phyloP scores from a whole-genome alignment of 2,888 invertebrate genomes.

The Odiellus spinosus region DNA sequence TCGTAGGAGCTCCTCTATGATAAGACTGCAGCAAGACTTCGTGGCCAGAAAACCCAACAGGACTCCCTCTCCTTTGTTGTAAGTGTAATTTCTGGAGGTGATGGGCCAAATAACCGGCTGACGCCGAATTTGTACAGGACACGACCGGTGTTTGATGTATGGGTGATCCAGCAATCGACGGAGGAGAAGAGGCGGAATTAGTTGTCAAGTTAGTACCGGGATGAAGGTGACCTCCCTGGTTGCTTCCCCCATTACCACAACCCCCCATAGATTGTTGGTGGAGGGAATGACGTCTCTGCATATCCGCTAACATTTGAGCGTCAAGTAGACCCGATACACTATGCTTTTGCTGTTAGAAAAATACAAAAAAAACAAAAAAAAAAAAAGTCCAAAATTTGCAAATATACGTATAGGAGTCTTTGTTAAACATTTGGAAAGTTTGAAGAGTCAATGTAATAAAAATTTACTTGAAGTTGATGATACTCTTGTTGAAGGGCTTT shows the following conservation, averaged over 20 bases:
- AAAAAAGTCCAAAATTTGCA: too few relatives aligned
- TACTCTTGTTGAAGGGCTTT: constrained; percentile 57
- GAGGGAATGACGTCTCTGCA: constrained; percentile 32
- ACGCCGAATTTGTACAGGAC: constrained; percentile 24
- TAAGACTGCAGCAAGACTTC: constrained; percentile 24
- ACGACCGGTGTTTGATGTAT: constrained; percentile 38
- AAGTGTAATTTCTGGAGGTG: constrained; percentile 34
- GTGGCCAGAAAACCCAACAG: constrained; percentile 20
- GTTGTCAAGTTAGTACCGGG: constrained; percentile 8
- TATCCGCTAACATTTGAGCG: constrained; percentile 25
- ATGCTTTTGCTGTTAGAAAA: constrained; percentile 10
- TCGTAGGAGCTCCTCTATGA: constrained; percentile 16
- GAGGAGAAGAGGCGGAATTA: constrained; percentile 22
- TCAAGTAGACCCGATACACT: constrained; percentile 21
- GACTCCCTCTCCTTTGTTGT: constrained; percentile 21
- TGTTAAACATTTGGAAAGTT: too few relatives aligned
- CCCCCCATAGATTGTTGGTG: constrained; percentile 30
- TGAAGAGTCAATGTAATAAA: too few relatives aligned
- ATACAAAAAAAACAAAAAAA: too few relatives aligned
- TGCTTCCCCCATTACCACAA: too few relatives aligned
- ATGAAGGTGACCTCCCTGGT: not conserved
- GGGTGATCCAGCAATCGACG: constrained; percentile 40
- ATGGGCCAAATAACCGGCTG: constrained; percentile 27
- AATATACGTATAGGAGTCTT: too few relatives aligned
- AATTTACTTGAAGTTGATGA: constrained; percentile 51